A percentile compares a stretch with the other conserved stretches of the same genome.
These are phyloP conservation scores for Gymnobelideus leadbeateri DNA, from an alignment of 2,113 vertebrate genomes.

Conservation along the genomic window DNA sequence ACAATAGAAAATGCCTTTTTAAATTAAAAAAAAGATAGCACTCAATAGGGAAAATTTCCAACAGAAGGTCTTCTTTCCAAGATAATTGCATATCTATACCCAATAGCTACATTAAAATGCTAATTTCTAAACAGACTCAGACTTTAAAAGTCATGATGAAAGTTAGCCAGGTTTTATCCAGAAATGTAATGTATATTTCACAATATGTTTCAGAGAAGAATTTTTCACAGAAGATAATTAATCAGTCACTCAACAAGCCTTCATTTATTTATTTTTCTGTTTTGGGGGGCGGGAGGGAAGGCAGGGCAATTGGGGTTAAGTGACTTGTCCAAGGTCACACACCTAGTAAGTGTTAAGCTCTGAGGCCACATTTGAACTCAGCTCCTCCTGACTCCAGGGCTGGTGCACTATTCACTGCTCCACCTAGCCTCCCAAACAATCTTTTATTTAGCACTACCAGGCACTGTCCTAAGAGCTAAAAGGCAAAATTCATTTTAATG, in stretches of 20 bases:
- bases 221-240: neutral
- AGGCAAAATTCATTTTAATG: constrained; percentile 79
- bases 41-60: constrained; percentile 64
- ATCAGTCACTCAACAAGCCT: neutral
- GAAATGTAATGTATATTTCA: constrained; percentile 82
- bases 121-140: constrained; percentile 80
- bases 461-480: constrained; percentile 80
- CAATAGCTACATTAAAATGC: constrained; percentile 76
- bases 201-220: constrained; percentile 5
- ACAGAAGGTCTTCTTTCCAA: constrained; percentile 62
- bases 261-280: too few relatives aligned
- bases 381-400: too few relatives aligned
- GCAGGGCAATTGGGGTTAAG: too few relatives aligned
- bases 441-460: constrained; percentile 68
- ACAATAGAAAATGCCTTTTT: constrained; percentile 77
- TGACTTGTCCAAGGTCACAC: too few relatives aligned
- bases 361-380: too few relatives aligned
- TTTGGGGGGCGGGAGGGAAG: too few relatives aligned
- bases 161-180: constrained; percentile 81
- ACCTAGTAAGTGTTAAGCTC: too few relatives aligned
- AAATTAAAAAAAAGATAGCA: constrained; percentile 74
- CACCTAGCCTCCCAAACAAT: too few relatives aligned
- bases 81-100: constrained; percentile 68
- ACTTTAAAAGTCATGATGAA: constrained; percentile 76
- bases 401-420: too few relatives aligned